A percentile compares a stretch with the other conserved stretches of the same genome.
These are phyloP conservation scores for Cryptophagus acutangulus DNA, from an alignment of 2,888 invertebrate species.

Conservation along the genomic window DNA sequence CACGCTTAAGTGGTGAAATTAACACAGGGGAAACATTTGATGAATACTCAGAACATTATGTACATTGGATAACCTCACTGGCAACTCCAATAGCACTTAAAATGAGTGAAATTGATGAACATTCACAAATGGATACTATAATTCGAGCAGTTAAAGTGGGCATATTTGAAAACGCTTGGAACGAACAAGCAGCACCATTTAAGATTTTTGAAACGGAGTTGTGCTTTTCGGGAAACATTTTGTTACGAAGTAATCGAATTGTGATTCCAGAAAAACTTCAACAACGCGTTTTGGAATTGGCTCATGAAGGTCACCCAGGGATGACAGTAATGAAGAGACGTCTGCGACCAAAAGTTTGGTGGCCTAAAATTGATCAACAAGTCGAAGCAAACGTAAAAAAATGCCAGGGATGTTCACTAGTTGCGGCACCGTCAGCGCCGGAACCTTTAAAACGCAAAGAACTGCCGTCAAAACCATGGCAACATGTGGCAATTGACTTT, in stretches of 20 bases:
- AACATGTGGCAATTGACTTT: constrained; percentile 21
- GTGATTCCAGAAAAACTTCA: constrained; percentile 25
- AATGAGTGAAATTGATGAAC: background rate
- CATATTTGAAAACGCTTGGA: constrained; percentile 5
- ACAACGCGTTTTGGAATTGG: constrained; percentile 24
- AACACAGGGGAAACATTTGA: background rate
- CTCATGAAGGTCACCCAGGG: constrained; percentile 39
- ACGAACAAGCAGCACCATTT: constrained; percentile 1
- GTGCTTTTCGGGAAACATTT: constrained; percentile 9
- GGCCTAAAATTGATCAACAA: constrained; percentile 36
- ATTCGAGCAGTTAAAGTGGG: background rate
- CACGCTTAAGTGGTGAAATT: constrained; percentile 13
- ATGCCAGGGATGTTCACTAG: constrained; percentile 12
- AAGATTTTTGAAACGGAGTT: constrained; percentile 6
- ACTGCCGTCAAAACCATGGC: constrained; percentile 9
- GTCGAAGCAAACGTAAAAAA: constrained; percentile 8
- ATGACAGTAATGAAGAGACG: constrained; percentile 36
- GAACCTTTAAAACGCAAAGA: constrained; percentile 10
- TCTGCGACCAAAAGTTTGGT: constrained; percentile 39
- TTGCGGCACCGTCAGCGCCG: constrained; percentile 8
- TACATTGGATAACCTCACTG: no score
- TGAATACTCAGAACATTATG: constrained; percentile 7
- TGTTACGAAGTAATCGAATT: constrained; percentile 17
- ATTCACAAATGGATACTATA: background rate
- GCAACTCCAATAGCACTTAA: constrained; percentile 3